Percentiles rank a stretch among this genome's conserved stretches.
Conservation (phyloP, 2,797 vertebrate genomes). For the Luscinia luscinia region DNA sequence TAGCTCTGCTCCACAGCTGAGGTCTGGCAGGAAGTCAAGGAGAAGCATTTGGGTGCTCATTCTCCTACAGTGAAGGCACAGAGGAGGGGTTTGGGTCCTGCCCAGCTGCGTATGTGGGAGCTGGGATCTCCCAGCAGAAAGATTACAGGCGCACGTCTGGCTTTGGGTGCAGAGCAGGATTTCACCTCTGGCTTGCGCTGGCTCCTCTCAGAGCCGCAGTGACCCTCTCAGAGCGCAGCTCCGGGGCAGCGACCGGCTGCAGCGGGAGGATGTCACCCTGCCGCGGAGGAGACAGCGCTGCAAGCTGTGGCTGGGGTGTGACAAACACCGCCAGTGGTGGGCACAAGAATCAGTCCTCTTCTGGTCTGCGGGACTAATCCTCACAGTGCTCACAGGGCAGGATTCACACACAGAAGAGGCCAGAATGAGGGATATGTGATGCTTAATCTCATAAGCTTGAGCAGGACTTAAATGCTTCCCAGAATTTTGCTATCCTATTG, state of each 20-base stretch:
- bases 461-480: not conserved
- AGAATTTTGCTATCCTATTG: not conserved
- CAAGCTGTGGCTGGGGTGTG: not conserved
- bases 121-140: not conserved
- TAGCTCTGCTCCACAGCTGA: not conserved
- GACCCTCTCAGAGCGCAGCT: not conserved
- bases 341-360: not conserved
- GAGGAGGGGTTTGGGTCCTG: not conserved
- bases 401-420: not conserved
- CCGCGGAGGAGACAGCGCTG: not conserved
- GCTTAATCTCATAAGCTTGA: not conserved
- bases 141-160: not conserved
- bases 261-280: accelerated
- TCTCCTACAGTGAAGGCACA: not conserved
- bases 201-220: not conserved
- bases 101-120: not conserved
- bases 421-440: not conserved
- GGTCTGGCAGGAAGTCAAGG: not conserved
- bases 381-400: not conserved
- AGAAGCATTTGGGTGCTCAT: not conserved
- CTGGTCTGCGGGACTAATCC: not conserved
- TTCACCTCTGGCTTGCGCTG: not conserved
- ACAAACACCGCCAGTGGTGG: accelerated
- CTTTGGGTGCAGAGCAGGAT: not conserved
- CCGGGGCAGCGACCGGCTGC: not conserved